Base-by-base conservation (phyloP, 2,797 vertebrate species). In the Pyrocephalus nanus region DNA sequence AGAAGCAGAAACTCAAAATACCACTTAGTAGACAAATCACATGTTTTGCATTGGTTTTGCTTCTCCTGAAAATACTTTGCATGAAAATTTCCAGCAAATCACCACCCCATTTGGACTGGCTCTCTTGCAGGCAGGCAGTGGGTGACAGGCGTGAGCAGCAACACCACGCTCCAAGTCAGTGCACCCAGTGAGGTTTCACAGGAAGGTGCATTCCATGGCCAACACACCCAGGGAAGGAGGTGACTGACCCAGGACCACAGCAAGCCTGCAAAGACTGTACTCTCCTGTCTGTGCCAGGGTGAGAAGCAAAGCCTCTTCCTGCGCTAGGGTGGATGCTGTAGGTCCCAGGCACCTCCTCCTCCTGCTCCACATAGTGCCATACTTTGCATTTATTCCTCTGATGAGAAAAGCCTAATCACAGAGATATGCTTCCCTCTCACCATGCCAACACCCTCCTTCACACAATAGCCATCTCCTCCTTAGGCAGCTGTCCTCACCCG, bases 121-220 rank as follows among this genome's bases (percentile, higher is more conserved):
- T 30, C 23, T 29, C 36, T 25, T 43, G 11, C 45, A 57, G 54
- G 48, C 32, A 85, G 76, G 48, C 84, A 66, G 58, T 2, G 10
- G 12, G 8, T 45, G 40, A 62, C 9, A 9, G 38, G 21, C 0
- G 1, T 36, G 29, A 54, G 36, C 43, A 58, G 40, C 0, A 3
- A 55, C 57, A 36, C 30, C 22, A 5, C 0, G 0, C 36, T 50
- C 36, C 51, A 11, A 43, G 22, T 38, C 50, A 51, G 13, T 2
- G 50, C 23, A 27, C 16, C 40, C 61, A 30, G 36, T 1, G 1
- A 61, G 72, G 58, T 40, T 51, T 66, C 40, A 32, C 12, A 43
- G 30, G 71, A 42, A 61, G 26, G 45, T 25, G 45, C 0, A 0
- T 15, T 36, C 38, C 50, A 6, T 0, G 1, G 61, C n/a, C 51